phyloP scores from a whole-genome alignment of 2,888 invertebrate genomes.

The Agonum fuliginosum region DNA sequence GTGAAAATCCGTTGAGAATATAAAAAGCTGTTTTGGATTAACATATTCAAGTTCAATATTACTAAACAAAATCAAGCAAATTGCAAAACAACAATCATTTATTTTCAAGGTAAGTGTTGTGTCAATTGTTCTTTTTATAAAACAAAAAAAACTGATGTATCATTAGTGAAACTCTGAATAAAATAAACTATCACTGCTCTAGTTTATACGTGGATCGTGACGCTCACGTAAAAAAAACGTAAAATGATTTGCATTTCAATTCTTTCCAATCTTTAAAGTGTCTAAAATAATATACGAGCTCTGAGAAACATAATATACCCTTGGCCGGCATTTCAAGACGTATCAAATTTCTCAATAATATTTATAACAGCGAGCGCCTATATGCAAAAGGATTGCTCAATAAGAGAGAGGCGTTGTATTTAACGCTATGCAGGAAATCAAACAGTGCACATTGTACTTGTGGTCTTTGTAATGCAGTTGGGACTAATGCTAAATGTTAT shows the following conservation, averaged over 20 bases:
- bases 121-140: slow-evolving; percentile 19
- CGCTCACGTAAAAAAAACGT: background rate
- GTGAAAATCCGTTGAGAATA: no score
- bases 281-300: background rate
- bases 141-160: slow-evolving; percentile 24
- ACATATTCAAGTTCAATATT: slow-evolving; percentile 20
- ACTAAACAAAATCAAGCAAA: background rate
- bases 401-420: slow-evolving; percentile 23
- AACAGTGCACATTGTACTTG: no score
- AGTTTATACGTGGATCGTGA: background rate
- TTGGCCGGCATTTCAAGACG: slow-evolving; percentile 33
- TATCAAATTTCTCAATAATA: slow-evolving; percentile 42
- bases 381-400: slow-evolving; percentile 9
- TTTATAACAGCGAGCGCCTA: background rate
- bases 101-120: slow-evolving; percentile 27
- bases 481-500: slow-evolving; percentile 2
- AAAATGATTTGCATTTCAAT: slow-evolving; percentile 1
- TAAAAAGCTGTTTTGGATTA: background rate
- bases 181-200: slow-evolving; percentile 37
- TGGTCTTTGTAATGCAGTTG: slow-evolving; percentile 21
- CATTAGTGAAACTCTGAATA: slow-evolving; percentile 28
- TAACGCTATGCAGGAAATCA: background rate
- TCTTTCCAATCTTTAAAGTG: slow-evolving; percentile 10
- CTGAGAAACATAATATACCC: slow-evolving; percentile 23
- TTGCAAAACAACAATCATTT: slow-evolving; percentile 1